Evolutionary conservation across 2,797 vertebrate genomes (phyloP).

Genomic region (Malurus leucopterus): DNA sequence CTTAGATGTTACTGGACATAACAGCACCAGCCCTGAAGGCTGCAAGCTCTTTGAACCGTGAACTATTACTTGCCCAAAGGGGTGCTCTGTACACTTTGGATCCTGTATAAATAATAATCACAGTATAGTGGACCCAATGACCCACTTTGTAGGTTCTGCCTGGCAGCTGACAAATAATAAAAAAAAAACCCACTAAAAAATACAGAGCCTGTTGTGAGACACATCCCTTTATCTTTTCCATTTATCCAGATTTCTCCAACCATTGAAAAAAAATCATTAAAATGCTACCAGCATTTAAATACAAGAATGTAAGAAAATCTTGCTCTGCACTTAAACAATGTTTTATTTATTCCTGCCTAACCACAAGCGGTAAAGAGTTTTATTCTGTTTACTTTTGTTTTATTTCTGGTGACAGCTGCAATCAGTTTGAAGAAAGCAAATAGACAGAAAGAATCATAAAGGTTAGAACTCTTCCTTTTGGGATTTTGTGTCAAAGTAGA

Average conservation of each 20-base stretch:
- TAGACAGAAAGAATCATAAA: conserved; percentile 45
- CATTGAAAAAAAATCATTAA: neutral
- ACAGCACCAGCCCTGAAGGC: conserved; percentile 33
- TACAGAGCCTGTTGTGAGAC: neutral
- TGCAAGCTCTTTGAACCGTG: conserved; percentile 21
- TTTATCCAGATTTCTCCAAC: neutral
- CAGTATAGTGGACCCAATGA: conserved; percentile 10
- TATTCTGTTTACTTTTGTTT: conserved; percentile 16
- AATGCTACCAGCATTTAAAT: neutral
- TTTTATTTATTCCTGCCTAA: conserved; percentile 9
- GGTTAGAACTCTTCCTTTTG: conserved; percentile 46
- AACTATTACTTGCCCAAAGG: conserved; percentile 35
- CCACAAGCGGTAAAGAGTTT: neutral
- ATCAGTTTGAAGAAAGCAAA: conserved; percentile 27
- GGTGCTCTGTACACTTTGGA: conserved; percentile 16
- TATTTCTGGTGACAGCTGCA: conserved; percentile 32
- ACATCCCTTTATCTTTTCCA: neutral
- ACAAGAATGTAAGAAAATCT: neutral
- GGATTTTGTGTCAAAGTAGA: conserved; percentile 48
- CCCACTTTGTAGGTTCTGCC: conserved; percentile 5
- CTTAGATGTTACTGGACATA: conserved; percentile 31
- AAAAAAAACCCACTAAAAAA: conserved; percentile 2
- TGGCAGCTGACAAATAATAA: conserved; percentile 23
- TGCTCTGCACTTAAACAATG: neutral
- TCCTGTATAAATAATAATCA: conserved; percentile 35